A percentile compares a stretch with the other conserved stretches of the same genome.
Evolutionary conservation across 2,888 invertebrate species (phyloP).

Genomic region (Timema cristinae): DNA sequence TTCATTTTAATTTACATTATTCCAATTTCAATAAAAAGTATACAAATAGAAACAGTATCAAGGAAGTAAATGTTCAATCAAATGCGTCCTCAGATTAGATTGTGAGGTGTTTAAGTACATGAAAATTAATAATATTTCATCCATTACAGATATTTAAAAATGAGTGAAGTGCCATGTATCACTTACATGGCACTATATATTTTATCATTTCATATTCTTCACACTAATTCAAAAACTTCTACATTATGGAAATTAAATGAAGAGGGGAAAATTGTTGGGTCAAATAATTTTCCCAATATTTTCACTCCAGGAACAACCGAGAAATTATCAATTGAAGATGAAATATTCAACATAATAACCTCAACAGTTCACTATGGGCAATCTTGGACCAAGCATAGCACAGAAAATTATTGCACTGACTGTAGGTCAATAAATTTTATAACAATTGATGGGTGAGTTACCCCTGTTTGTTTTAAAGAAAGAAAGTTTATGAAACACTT

Average conservation of each 20-base stretch:
- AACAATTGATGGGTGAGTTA: slow-evolving; percentile 21
- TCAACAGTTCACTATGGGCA: slow-evolving; percentile 65
- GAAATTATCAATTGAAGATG: slow-evolving; percentile 56
- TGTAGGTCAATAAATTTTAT: slow-evolving; percentile 44
- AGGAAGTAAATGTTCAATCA: no score
- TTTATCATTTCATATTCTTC: slow-evolving; percentile 66
- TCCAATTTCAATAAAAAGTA: no score
- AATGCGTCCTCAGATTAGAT: no score
- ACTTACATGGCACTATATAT: slow-evolving; percentile 64
- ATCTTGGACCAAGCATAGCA: slow-evolving; percentile 63
- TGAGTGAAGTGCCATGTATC: slow-evolving; percentile 56
- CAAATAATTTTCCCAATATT: slow-evolving; percentile 54
- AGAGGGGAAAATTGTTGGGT: slow-evolving; percentile 69
- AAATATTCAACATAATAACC: slow-evolving; percentile 70
- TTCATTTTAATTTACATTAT: no score
- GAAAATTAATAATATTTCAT: no score
- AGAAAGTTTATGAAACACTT: neutral
- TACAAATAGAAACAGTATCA: no score
- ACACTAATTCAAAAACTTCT: slow-evolving; percentile 76
- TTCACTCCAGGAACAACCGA: slow-evolving; percentile 40
- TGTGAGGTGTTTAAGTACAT: no score
- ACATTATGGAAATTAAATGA: slow-evolving; percentile 81
- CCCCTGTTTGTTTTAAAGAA: neutral
- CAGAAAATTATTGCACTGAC: slow-evolving; percentile 60
- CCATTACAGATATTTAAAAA: slow-evolving; percentile 32